These are phyloP conservation scores for Misgurnus mizolepis DNA, from an alignment of 2,113 vertebrate species.

Conservation along the genomic window DNA sequence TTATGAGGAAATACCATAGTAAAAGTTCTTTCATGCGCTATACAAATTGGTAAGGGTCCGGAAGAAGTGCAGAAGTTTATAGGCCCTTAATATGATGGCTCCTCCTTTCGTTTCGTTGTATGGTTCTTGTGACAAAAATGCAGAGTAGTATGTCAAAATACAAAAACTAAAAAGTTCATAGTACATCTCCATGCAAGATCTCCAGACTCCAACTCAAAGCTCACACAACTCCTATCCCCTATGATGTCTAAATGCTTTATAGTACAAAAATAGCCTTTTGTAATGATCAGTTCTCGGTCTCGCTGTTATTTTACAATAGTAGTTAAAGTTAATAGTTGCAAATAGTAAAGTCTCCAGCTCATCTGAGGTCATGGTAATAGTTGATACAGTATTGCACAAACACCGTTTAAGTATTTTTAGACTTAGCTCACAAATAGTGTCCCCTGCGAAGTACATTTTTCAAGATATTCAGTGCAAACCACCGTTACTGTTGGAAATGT, in stretches of 20 bases:
- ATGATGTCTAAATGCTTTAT: constrained; percentile 14
- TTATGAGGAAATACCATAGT: constrained; percentile 44
- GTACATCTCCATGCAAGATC: constrained; percentile 37
- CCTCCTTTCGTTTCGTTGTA: constrained; percentile 37
- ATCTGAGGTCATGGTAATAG: neutral
- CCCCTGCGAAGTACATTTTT: neutral
- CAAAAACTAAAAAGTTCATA: constrained; percentile 14
- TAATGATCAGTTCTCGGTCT: constrained; percentile 14
- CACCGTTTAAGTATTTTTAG: constrained; percentile 23
- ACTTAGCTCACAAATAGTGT: constrained; percentile 4
- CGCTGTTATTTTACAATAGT: neutral
- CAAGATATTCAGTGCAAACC: neutral
- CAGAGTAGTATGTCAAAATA: constrained; percentile 26
- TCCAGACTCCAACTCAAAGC: neutral
- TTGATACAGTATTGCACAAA: constrained; percentile 41
- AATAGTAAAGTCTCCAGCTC: constrained; percentile 25
- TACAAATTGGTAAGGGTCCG: constrained; percentile 42
- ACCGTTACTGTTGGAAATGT: neutral
- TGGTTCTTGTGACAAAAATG: constrained; percentile 7
- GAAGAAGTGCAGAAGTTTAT: constrained; percentile 58
- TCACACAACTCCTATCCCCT: constrained; percentile 27
- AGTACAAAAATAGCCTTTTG: constrained; percentile 45
- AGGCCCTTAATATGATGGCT: constrained; percentile 50
- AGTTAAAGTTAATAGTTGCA: constrained; percentile 3
- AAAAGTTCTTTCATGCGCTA: constrained; percentile 60